Evolutionary conservation across 2,797 vertebrate species (phyloP).

Genomic region (Pogoniulus pusillus): DNA sequence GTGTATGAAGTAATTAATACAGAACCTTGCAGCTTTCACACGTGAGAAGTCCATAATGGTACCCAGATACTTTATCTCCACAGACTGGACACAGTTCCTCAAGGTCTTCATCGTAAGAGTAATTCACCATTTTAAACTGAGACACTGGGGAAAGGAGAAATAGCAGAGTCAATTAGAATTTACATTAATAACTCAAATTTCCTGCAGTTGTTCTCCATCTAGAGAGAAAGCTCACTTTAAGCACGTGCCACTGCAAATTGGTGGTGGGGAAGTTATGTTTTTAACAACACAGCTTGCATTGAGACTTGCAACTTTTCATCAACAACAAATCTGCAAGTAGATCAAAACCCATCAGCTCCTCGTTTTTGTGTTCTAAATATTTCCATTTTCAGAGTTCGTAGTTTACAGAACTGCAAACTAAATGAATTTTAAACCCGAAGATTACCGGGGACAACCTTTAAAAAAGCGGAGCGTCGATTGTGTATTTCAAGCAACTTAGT

Average conservation of each 20-base stretch:
- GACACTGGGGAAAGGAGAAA: conserved; percentile 80
- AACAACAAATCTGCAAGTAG: neutral
- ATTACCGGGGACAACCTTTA: neutral
- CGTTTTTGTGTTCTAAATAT: neutral
- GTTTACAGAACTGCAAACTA: neutral
- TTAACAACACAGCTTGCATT: neutral
- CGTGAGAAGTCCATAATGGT: conserved; percentile 98
- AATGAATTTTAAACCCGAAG: neutral
- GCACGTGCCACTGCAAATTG: neutral
- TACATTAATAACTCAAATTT: neutral
- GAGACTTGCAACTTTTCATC: neutral
- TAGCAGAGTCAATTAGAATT: conserved; percentile 19
- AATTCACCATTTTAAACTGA: conserved; percentile 99
- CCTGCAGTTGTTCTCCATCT: neutral
- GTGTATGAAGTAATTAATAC: conserved; percentile 27
- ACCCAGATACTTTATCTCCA: conserved; percentile 98
- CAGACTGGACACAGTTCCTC: conserved; percentile 98
- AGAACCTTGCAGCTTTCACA: conserved; percentile 99
- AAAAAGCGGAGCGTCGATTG: neutral
- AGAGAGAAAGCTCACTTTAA: neutral
- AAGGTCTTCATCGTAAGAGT: conserved; percentile 97
- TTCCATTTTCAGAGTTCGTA: neutral
- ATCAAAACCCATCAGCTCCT: neutral
- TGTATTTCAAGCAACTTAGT: neutral
- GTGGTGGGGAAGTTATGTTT: neutral